These are phyloP conservation scores for Strigamia crassipes DNA, from an alignment of 2,888 invertebrate genomes.

Conservation along the genomic window DNA sequence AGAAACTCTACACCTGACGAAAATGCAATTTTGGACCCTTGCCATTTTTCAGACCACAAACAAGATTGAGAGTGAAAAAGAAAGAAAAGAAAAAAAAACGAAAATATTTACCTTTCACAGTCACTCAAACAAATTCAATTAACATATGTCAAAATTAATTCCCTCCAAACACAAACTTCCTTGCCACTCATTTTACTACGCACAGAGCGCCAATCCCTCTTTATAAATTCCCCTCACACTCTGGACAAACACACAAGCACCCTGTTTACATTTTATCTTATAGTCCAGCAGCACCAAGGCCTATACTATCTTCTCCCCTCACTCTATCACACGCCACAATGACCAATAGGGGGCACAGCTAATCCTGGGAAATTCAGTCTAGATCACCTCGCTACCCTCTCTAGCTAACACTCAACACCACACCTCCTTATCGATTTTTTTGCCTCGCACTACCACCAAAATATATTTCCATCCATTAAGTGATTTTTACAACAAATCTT, in stretches of 20 bases:
- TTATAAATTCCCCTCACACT: constrained; percentile 33
- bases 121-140: constrained; percentile 37
- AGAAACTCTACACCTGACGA: constrained; percentile 31
- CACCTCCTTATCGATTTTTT: constrained; percentile 11
- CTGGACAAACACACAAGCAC: constrained; percentile 37
- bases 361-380: constrained; percentile 33
- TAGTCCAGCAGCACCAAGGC: constrained; percentile 14
- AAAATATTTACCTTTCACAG: constrained; percentile 24
- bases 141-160: constrained; percentile 32
- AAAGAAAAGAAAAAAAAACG: too few relatives aligned
- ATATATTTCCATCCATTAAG: neutral
- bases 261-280: constrained; percentile 37
- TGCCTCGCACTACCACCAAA: neutral
- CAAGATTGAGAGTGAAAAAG: neutral
- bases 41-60: constrained; percentile 17
- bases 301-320: constrained; percentile 35
- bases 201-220: neutral
- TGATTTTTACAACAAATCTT: neutral
- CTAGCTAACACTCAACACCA: neutral
- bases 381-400: constrained; percentile 25
- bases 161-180: constrained; percentile 3
- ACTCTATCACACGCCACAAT: constrained; percentile 34
- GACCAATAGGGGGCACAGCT: constrained; percentile 31
- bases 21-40: constrained; percentile 24
- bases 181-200: constrained; percentile 11